Conservation (phyloP, 2,888 invertebrate genomes). For the Napeogenes inachia region DNA sequence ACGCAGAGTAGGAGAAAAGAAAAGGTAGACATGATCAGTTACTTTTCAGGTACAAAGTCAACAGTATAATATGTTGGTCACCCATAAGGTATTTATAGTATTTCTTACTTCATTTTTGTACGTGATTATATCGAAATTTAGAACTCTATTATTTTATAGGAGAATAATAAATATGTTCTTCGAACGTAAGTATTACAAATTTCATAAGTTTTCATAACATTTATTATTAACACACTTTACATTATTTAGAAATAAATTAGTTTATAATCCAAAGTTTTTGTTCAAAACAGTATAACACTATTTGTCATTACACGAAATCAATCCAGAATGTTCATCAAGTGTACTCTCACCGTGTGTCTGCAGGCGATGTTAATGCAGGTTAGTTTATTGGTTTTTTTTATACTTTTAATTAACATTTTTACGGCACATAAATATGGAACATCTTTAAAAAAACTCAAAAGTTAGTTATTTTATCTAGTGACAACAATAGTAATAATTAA, state of each 20-base stretch:
- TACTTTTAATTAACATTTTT: not conserved
- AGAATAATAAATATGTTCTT: not conserved
- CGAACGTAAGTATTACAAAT: not conserved
- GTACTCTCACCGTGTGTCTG: not conserved
- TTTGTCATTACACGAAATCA: no score
- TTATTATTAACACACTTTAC: not conserved
- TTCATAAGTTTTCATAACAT: not conserved
- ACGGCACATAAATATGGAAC: no score
- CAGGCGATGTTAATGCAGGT: constrained; percentile 1
- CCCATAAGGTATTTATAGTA: not conserved
- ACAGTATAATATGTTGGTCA: not conserved
- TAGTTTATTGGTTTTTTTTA: not conserved
- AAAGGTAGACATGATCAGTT: constrained; percentile 36
- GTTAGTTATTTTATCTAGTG: no score
- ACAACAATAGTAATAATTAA: no score
- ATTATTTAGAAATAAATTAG: not conserved
- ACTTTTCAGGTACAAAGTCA: not conserved
- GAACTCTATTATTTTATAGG: not conserved
- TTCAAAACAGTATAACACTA: no score
- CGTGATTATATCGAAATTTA: not conserved
- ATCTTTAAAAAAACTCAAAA: no score
- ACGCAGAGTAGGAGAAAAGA: constrained; percentile 39
- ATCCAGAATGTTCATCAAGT: not conserved
- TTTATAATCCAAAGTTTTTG: not conserved
- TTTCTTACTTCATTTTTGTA: not conserved